Conservation (phyloP, 2,888 invertebrate genomes). For the Harpalus rubripes region DNA sequence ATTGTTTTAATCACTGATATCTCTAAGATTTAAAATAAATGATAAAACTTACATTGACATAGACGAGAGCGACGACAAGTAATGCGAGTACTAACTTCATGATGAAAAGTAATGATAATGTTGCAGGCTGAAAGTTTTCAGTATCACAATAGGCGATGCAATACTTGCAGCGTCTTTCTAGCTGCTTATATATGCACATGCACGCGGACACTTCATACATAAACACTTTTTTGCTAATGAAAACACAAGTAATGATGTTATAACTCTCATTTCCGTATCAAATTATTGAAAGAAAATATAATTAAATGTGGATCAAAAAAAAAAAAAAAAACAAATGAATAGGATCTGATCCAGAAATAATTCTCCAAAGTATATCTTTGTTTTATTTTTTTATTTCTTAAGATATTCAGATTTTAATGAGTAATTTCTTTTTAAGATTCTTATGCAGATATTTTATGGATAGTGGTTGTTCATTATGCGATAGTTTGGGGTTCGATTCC, state of each 20-base stretch:
- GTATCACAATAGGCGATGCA: background rate
- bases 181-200: background rate
- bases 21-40: background rate
- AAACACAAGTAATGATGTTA: constrained; percentile 27
- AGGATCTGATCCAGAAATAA: background rate
- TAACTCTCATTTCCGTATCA: constrained; percentile 18
- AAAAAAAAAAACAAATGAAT: constrained; percentile 16
- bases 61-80: constrained; percentile 14
- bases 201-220: constrained; percentile 7
- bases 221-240: constrained; percentile 37
- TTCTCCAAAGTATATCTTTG: background rate
- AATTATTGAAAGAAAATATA: constrained; percentile 20
- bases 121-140: background rate
- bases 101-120: too few relatives aligned
- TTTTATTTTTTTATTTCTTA: too few relatives aligned
- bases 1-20: background rate
- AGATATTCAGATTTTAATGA: too few relatives aligned
- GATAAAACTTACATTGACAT: constrained; percentile 23
- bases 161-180: background rate
- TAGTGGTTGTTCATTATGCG: too few relatives aligned
- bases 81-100: background rate
- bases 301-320: constrained; percentile 14
- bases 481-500: too few relatives aligned
- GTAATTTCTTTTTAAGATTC: too few relatives aligned
- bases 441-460: too few relatives aligned